phyloP scores from a whole-genome alignment of 2,888 invertebrate species.

The Beris morrisii region DNA sequence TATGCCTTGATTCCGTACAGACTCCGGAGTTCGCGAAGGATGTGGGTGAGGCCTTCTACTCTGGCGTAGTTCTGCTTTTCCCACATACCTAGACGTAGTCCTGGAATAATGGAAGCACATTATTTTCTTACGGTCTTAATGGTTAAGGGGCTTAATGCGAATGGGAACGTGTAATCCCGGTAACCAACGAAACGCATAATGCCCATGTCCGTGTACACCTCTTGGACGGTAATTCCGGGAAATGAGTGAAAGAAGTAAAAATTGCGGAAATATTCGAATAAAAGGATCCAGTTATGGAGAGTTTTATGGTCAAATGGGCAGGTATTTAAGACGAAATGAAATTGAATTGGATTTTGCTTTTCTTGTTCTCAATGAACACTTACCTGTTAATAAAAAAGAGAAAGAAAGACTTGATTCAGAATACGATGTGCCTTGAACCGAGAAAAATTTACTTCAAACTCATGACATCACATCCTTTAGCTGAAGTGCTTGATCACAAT shows the following conservation, averaged over 20 bases:
- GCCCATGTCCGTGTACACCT: constrained; percentile 6
- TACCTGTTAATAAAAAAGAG: too few relatives aligned
- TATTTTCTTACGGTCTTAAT: constrained; percentile 36
- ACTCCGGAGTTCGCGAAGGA: too few relatives aligned
- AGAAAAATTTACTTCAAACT: too few relatives aligned
- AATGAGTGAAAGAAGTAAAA: constrained; percentile 23
- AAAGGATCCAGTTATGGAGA: not conserved
- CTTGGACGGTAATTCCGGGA: not conserved
- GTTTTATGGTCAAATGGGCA: constrained; percentile 29
- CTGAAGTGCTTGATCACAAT: too few relatives aligned
- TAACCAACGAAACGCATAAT: constrained; percentile 28
- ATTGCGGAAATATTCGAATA: constrained; percentile 23
- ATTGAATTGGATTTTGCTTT: not conserved
- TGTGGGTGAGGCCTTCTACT: too few relatives aligned
- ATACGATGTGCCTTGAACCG: too few relatives aligned
- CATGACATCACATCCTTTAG: too few relatives aligned
- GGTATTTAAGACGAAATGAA: not conserved
- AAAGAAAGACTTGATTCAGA: too few relatives aligned
- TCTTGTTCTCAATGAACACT: too few relatives aligned
- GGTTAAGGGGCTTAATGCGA: constrained; percentile 34
- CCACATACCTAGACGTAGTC: constrained; percentile 5
- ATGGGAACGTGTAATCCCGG: constrained; percentile 23
- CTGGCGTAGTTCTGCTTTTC: too few relatives aligned
- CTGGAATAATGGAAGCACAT: constrained; percentile 34
- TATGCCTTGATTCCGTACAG: constrained; percentile 18